phyloP scores from a whole-genome alignment of 2,888 invertebrate species.

The Cataglyphis albicans region DNA sequence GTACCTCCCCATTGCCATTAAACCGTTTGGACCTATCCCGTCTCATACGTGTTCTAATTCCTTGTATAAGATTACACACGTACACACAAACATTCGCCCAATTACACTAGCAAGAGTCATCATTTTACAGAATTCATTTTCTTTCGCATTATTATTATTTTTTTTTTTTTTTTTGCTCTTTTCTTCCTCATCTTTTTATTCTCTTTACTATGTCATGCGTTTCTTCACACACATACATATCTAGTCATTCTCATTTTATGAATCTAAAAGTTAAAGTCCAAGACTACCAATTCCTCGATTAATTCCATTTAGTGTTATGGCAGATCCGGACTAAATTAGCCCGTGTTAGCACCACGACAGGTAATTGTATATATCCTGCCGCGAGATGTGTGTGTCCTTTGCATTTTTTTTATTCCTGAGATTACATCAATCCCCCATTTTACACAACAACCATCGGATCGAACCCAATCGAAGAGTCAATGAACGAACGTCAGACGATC shows the following conservation, averaged over 20 bases:
- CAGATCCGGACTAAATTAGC: conserved; percentile 60
- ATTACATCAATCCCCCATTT: conserved; percentile 75
- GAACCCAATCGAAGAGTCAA: conserved; percentile 37
- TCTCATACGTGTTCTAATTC: conserved; percentile 37
- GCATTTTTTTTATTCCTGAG: conserved; percentile 70
- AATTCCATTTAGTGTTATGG: conserved; percentile 78
- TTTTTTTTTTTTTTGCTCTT: conserved; percentile 26
- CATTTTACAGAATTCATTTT: conserved; percentile 61
- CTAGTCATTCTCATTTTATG: conserved; percentile 43
- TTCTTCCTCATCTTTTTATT: conserved; percentile 27
- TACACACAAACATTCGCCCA: conserved; percentile 43
- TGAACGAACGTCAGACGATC: conserved; percentile 43
- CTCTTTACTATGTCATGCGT: neutral
- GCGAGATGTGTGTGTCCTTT: conserved; percentile 54
- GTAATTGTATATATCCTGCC: conserved; percentile 69
- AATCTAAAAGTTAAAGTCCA: conserved; percentile 63
- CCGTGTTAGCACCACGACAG: conserved; percentile 47
- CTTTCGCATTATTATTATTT: conserved; percentile 12
- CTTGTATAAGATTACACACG: neutral
- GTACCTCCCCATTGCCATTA: conserved; percentile 1
- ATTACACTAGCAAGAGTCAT: conserved; percentile 63
- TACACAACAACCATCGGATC: conserved; percentile 44
- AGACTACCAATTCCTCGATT: conserved; percentile 79
- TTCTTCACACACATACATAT: conserved; percentile 21
- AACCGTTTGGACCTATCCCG: conserved; percentile 37